Evolutionary conservation across 1,140 invertebrate genomes (phyloP).

Genomic region (Drosophila miranda): DNA sequence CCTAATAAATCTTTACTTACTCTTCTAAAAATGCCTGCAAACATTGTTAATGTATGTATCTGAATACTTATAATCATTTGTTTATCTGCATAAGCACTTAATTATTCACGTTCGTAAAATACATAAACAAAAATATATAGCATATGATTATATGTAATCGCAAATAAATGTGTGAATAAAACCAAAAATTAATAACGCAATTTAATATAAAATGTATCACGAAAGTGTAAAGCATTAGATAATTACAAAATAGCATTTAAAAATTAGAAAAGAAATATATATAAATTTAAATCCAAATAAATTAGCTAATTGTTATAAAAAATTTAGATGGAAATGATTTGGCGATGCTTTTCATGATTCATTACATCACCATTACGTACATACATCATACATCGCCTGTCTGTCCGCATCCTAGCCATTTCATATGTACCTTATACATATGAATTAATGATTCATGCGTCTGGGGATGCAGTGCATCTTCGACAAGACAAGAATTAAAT

Average conservation of each 20-base stretch:
- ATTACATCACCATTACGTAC: not conserved
- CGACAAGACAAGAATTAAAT: slow-evolving; percentile 8
- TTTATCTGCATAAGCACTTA: slow-evolving; percentile 9
- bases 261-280: slow-evolving; percentile 33
- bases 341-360: slow-evolving; percentile 3
- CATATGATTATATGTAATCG: not conserved
- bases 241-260: slow-evolving; percentile 42
- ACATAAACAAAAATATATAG: slow-evolving; percentile 6
- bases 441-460: too few relatives aligned
- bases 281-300: slow-evolving; percentile 24
- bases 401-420: not conserved
- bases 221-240: slow-evolving; percentile 47
- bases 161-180: slow-evolving; percentile 20
- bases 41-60: slow-evolving; percentile 10
- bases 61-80: slow-evolving; percentile 3
- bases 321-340: slow-evolving; percentile 25
- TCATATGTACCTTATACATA: too few relatives aligned
- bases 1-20: not conserved
- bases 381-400: not conserved
- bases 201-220: slow-evolving; percentile 19
- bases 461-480: too few relatives aligned
- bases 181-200: slow-evolving; percentile 19
- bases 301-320: slow-evolving; percentile 57
- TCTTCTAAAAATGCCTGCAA: slow-evolving; percentile 8
- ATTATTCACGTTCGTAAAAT: slow-evolving; percentile 11